Evolutionary conservation across 2,888 invertebrate species (phyloP).

Genomic region (Argynnis bischoffii): DNA sequence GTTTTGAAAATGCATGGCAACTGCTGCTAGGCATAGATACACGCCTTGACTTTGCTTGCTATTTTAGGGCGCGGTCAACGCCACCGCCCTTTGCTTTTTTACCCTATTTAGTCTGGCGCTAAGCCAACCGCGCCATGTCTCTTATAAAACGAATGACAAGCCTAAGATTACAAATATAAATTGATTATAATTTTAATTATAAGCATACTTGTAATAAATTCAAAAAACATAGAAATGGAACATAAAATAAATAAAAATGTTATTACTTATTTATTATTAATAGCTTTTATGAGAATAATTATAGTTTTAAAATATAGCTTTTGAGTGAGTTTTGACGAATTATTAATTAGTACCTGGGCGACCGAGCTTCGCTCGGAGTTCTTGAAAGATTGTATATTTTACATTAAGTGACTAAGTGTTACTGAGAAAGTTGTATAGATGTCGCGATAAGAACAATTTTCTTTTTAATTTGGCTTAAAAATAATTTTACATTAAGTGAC

Average conservation of each 20-base stretch:
- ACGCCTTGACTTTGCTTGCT: slow-evolving; percentile 80
- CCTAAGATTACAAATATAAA: slow-evolving; percentile 44
- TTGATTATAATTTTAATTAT: slow-evolving; percentile 15
- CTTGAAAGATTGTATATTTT: too few relatives aligned
- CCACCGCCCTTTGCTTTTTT: slow-evolving; percentile 74
- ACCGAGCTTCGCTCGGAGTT: too few relatives aligned
- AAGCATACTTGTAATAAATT: not conserved
- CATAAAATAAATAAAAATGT: not conserved
- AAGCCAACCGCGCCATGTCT: slow-evolving; percentile 70
- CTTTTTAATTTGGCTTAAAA: too few relatives aligned
- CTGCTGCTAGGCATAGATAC: slow-evolving; percentile 52
- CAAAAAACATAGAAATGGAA: not conserved
- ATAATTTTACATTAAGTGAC: too few relatives aligned
- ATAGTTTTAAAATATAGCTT: too few relatives aligned
- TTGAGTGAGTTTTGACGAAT: too few relatives aligned
- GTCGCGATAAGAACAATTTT: too few relatives aligned
- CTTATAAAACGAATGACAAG: slow-evolving; percentile 51
- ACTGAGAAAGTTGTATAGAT: too few relatives aligned
- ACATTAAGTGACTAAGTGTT: too few relatives aligned
- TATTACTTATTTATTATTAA: too few relatives aligned
- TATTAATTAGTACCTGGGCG: too few relatives aligned
- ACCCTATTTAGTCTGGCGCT: slow-evolving; percentile 78
- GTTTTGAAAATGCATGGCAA: slow-evolving; percentile 19
- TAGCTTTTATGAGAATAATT: too few relatives aligned
- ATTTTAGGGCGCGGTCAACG: slow-evolving; percentile 76